Evolutionary conservation across 2,113 vertebrate genomes (phyloP).

Genomic region (Mormyrus lacerda): DNA sequence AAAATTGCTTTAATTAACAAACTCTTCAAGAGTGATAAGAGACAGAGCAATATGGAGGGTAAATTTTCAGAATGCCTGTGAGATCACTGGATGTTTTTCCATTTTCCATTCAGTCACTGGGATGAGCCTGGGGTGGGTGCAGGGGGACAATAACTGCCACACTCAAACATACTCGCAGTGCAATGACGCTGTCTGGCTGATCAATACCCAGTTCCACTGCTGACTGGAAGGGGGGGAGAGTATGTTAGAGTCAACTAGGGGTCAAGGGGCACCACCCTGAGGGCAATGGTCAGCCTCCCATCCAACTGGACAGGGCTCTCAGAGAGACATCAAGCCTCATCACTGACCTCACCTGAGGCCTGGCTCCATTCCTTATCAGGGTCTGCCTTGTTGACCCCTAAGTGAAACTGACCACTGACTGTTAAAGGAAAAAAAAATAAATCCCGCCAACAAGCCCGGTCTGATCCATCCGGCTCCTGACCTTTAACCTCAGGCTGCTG

Average conservation of each 20-base stretch:
- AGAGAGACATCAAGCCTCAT: constrained; percentile 29
- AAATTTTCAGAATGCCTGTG: neutral
- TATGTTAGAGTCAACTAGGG: constrained; percentile 47
- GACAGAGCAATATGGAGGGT: neutral
- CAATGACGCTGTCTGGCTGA: constrained; percentile 26
- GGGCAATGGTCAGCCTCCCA: constrained; percentile 39
- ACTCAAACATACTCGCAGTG: neutral
- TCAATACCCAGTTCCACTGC: constrained; percentile 62
- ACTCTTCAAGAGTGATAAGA: neutral
- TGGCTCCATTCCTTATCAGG: constrained; percentile 4
- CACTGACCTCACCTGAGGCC: constrained; percentile 38
- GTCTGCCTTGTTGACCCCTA: constrained; percentile 6
- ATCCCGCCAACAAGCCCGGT: constrained; percentile 21
- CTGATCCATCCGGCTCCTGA: constrained; percentile 27
- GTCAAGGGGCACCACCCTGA: constrained; percentile 47
- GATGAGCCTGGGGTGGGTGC: neutral
- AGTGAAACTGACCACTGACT: constrained; percentile 27
- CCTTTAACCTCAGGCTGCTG: constrained; percentile 30
- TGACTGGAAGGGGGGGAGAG: constrained; percentile 51
- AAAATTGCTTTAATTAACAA: neutral
- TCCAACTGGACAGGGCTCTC: constrained; percentile 45
- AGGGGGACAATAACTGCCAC: neutral
- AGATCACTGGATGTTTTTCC: neutral
- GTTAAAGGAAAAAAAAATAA: neutral
- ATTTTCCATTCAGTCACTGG: neutral